phyloP scores from a whole-genome alignment of 2,888 invertebrate genomes.

The Drosophila diplacantha region DNA sequence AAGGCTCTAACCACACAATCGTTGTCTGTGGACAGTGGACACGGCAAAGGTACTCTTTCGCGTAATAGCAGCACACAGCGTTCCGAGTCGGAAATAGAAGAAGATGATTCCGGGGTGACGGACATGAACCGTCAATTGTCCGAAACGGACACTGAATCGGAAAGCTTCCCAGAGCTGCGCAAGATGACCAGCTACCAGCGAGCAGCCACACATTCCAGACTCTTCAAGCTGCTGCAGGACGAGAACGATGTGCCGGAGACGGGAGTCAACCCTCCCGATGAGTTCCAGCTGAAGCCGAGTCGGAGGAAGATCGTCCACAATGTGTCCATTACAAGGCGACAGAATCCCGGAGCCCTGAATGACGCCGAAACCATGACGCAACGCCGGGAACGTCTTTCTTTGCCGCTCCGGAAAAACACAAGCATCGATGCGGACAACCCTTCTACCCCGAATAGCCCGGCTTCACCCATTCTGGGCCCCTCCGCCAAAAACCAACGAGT shows the following conservation, averaged over 20 bases:
- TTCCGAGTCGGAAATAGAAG: conserved; percentile 79
- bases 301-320: conserved; percentile 77
- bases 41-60: conserved; percentile 69
- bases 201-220: conserved; percentile 85
- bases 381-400: conserved; percentile 79
- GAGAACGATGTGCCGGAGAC: conserved; percentile 75
- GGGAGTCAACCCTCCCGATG: conserved; percentile 55
- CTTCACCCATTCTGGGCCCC: conserved; percentile 76
- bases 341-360: conserved; percentile 72
- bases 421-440: conserved; percentile 79
- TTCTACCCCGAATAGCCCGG: conserved; percentile 79
- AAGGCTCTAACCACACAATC: conserved; percentile 58
- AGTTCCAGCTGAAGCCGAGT: conserved; percentile 72
- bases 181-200: conserved; percentile 83
- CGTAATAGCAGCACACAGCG: conserved; percentile 76
- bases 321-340: conserved; percentile 77
- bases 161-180: conserved; percentile 80
- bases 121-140: conserved; percentile 84
- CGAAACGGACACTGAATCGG: conserved; percentile 82
- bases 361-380: conserved; percentile 77
- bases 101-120: conserved; percentile 86
- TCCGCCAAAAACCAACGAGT: conserved; percentile 77
- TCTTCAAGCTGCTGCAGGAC: conserved; percentile 83
- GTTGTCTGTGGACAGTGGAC: conserved; percentile 69
- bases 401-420: conserved; percentile 78